These are phyloP conservation scores for Laterallus jamaicensis DNA, from an alignment of 2,113 vertebrate species.

Conservation along the genomic window DNA sequence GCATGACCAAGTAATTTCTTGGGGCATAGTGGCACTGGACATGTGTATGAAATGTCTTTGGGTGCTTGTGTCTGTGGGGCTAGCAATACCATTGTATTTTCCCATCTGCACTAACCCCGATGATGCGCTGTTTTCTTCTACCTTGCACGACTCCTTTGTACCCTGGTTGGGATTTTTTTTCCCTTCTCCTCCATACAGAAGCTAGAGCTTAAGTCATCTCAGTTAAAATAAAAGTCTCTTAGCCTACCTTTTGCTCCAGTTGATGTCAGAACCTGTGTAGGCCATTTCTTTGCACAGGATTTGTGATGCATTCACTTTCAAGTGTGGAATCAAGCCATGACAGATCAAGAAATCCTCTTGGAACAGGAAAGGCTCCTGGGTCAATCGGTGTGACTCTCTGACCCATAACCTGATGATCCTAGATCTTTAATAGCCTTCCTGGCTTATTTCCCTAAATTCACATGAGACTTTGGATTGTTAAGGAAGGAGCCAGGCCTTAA, in stretches of 20 bases:
- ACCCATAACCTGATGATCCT: not conserved
- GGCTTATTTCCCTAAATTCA: not conserved
- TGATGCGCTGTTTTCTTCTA: not conserved
- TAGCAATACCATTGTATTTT: not conserved
- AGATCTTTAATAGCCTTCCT: not conserved
- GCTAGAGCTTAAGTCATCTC: not conserved
- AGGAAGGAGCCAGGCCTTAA: not conserved
- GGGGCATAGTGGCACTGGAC: not conserved
- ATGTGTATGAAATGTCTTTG: not conserved
- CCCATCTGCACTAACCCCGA: not conserved
- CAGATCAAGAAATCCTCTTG: not conserved
- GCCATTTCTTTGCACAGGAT: not conserved
- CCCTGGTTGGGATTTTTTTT: not conserved
- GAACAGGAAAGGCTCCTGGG: not conserved
- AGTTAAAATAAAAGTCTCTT: not conserved
- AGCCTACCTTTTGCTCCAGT: not conserved
- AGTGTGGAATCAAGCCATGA: not conserved
- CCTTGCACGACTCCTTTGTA: not conserved
- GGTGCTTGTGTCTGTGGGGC: rapidly evolving
- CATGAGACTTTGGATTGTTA: not conserved
- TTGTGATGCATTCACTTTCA: not conserved
- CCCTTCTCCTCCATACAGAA: not conserved
- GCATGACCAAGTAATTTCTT: not conserved
- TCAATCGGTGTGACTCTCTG: not conserved
- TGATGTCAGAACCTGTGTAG: not conserved